phyloP scores from a whole-genome alignment of 2,113 vertebrate genomes.

The Hemibagrus wyckioides region DNA sequence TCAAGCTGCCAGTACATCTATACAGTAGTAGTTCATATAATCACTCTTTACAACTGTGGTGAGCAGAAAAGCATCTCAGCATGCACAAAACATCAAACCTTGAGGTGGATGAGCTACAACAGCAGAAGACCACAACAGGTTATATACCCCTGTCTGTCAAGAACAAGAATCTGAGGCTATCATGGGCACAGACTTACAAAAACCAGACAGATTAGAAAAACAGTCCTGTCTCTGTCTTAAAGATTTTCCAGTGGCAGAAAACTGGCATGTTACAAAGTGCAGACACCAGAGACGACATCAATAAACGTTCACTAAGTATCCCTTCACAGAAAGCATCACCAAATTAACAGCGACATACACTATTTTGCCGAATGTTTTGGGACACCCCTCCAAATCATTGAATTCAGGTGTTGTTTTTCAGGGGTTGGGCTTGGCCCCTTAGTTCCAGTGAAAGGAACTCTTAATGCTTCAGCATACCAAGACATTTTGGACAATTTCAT shows the following conservation, averaged over 20 bases:
- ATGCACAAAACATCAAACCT: background rate
- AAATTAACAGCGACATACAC: background rate
- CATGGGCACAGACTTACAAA: background rate
- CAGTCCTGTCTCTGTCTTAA: background rate
- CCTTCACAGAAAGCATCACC: background rate
- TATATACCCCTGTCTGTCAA: background rate
- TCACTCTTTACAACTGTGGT: background rate
- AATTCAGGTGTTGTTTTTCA: too few species aligned
- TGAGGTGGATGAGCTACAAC: background rate
- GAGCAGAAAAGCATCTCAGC: background rate
- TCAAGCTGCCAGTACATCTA: background rate
- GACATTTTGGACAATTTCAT: too few species aligned
- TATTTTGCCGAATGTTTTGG: too few species aligned
- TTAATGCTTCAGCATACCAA: too few species aligned
- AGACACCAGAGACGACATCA: background rate
- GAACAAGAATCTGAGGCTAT: background rate
- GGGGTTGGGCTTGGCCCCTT: too few species aligned
- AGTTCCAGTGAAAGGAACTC: too few species aligned
- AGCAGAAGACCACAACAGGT: background rate
- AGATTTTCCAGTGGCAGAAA: background rate
- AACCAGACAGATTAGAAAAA: background rate
- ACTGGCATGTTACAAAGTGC: background rate
- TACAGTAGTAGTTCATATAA: background rate
- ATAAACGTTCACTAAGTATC: background rate
- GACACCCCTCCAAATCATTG: too few species aligned